phyloP scores from a whole-genome alignment of 2,888 invertebrate species.

The Bugulina stolonifera region DNA sequence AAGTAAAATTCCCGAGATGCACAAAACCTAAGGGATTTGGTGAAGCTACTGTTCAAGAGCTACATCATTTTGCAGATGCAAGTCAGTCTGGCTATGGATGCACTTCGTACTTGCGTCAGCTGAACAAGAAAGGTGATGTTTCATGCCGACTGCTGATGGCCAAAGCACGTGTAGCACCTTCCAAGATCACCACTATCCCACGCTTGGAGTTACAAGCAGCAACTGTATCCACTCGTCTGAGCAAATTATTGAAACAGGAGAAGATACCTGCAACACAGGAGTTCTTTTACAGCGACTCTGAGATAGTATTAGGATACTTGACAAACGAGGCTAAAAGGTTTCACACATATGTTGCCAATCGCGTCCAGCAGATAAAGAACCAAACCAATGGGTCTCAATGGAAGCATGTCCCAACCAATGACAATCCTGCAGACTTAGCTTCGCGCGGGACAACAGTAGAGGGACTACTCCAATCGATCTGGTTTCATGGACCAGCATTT shows the following conservation, averaged over 20 bases:
- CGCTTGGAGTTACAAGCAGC: background rate
- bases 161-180: background rate
- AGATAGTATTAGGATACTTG: conserved; percentile 29
- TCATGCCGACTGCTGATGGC: background rate
- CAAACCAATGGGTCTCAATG: background rate
- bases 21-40: background rate
- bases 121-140: background rate
- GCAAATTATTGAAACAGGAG: too few relatives aligned
- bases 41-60: background rate
- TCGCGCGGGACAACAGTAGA: too few relatives aligned
- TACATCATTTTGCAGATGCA: background rate
- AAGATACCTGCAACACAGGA: too few relatives aligned
- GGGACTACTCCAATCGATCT: too few relatives aligned
- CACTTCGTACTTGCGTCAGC: background rate
- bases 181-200: background rate
- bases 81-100: background rate
- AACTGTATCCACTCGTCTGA: too few relatives aligned
- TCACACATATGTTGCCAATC: conserved; percentile 26
- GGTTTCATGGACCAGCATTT: too few relatives aligned
- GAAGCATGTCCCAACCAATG: background rate
- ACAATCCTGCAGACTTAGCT: background rate
- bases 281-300: too few relatives aligned
- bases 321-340: conserved; percentile 31
- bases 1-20: background rate
- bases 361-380: background rate